Conservation (phyloP, 2,797 vertebrate genomes). For the Rhinoraja longicauda region DNA sequence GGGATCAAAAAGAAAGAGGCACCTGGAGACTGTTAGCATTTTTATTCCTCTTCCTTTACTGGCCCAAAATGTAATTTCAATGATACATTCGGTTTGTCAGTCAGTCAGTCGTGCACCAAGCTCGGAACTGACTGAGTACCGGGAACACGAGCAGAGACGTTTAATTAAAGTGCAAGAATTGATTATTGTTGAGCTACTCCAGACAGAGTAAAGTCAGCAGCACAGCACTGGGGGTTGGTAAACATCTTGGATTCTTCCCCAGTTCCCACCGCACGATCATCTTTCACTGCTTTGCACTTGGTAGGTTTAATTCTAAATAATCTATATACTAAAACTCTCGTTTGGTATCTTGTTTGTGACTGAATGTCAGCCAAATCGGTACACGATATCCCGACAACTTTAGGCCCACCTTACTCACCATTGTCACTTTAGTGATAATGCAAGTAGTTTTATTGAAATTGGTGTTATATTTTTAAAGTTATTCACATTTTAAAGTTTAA, state of each 20-base stretch:
- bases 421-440: no score
- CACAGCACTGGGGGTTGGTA: not conserved
- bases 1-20: constrained; percentile 9
- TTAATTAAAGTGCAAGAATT: constrained; percentile 37
- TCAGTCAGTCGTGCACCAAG: no score
- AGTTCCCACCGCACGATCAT: not conserved
- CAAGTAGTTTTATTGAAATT: no score
- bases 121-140: not conserved
- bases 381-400: no score
- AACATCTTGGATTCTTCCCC: not conserved
- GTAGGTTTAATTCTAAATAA: no score
- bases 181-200: constrained; percentile 32
- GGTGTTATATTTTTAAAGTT: no score
- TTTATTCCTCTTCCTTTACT: constrained; percentile 19
- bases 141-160: not conserved
- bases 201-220: constrained; percentile 16
- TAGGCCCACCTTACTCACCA: no score
- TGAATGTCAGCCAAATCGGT: no score
- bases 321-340: no score
- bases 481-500: no score
- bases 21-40: constrained; percentile 27
- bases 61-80: constrained; percentile 22
- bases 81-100: constrained; percentile 18
- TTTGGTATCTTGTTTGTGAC: no score
- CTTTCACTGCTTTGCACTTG: not conserved